Evolutionary conservation across 2,797 vertebrate species (phyloP).

Genomic region (Parambassis ranga): DNA sequence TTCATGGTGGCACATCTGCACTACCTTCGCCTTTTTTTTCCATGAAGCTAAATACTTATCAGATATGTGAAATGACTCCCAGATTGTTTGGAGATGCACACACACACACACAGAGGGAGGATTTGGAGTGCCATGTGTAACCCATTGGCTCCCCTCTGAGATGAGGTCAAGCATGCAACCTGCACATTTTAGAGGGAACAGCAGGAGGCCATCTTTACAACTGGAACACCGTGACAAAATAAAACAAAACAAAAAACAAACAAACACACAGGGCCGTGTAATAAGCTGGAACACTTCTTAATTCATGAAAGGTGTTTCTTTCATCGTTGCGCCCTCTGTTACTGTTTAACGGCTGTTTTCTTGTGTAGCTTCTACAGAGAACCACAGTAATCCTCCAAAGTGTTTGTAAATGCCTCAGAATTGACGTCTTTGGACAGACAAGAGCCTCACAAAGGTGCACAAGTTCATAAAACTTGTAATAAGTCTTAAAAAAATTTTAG

Average conservation of each 20-base stretch:
- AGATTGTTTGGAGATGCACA: constrained; percentile 65
- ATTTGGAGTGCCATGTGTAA: constrained; percentile 67
- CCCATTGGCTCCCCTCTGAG: constrained; percentile 62
- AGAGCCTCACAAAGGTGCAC: not conserved
- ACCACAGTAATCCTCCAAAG: not conserved
- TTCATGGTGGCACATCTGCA: constrained; percentile 38
- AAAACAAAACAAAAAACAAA: constrained; percentile 27
- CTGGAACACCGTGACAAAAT: constrained; percentile 39
- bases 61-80: constrained; percentile 74
- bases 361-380: not conserved
- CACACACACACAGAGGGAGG: constrained; percentile 49
- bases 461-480: not conserved
- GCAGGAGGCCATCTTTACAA: constrained; percentile 59
- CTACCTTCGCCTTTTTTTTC: constrained; percentile 5
- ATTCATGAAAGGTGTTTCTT: constrained; percentile 57
- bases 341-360: not conserved
- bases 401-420: constrained; percentile 4
- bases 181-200: constrained; percentile 61
- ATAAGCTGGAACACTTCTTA: constrained; percentile 53
- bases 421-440: not conserved
- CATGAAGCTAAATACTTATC: constrained; percentile 59
- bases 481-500: too few species aligned
- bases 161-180: constrained; percentile 73
- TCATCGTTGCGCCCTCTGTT: constrained; percentile 24
- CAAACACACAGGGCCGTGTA: constrained; percentile 31